phyloP scores from a whole-genome alignment of 2,113 vertebrate species.

The Telmatochromis sp. region DNA sequence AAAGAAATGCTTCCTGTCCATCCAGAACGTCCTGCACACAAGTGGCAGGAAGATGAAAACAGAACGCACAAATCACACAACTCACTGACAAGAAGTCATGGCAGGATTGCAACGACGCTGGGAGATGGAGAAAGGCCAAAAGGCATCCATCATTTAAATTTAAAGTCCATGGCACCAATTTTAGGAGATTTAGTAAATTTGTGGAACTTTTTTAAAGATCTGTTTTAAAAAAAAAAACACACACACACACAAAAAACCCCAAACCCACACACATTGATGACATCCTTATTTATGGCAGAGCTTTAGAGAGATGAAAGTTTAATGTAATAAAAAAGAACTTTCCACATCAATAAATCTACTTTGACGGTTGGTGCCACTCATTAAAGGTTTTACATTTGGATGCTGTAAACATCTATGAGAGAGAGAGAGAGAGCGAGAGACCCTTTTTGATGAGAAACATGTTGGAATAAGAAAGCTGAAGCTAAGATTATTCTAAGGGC shows the following conservation, averaged over 20 bases:
- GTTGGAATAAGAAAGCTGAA: not conserved
- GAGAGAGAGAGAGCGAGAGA: not conserved
- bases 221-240: not conserved
- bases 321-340: not conserved
- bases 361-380: not conserved
- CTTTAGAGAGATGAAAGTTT: not conserved
- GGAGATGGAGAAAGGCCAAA: not conserved
- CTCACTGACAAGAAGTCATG: not conserved
- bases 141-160: not conserved
- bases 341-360: not conserved
- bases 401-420: not conserved
- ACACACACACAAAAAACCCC: fast-evolving
- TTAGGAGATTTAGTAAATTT: not conserved
- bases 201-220: not conserved
- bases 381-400: not conserved
- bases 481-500: not conserved
- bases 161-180: not conserved
- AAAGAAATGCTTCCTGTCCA: conserved; percentile 29
- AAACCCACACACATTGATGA: not conserved
- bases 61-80: not conserved
- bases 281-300: not conserved
- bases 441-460: not conserved
- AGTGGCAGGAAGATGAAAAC: conserved; percentile 13
- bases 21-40: conserved; percentile 36
- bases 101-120: not conserved